Base-by-base conservation (phyloP, 2,113 vertebrate genomes). In the Empidonax traillii region DNA sequence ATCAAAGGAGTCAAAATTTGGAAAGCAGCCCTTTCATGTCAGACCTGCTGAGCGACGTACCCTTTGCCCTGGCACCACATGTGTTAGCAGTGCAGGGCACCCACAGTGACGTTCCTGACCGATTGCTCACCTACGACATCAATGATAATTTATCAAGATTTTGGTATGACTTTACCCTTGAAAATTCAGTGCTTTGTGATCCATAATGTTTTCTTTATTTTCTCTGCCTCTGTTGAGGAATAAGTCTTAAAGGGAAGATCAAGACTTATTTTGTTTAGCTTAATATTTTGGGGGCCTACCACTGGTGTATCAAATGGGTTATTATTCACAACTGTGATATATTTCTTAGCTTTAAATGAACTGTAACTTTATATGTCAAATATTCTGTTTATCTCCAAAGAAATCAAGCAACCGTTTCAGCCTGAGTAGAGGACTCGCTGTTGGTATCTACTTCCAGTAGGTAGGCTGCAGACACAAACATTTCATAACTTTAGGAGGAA, bases 151-250 rank as follows among this genome's bases (percentile, higher is more conserved):
- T 99, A 93, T 97, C 98, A 68, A 98, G 97, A 74, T 99, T 99
- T 96, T 98, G 98, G 96, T 99, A 99, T 35, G 99, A 99, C 97
- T 99, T 99, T 92, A 99, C 98, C 27, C 97, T 99, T 87, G 99
- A 99, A 96, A 99, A 99, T 96, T 99, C 99, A 8, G 99, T 99
- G 85, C 98, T 99, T 59, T 99, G 98, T 87, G 98, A 98, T 55
- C 97, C 92, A 0, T 99, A 98, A 97, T 74, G 21, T 79, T 82
- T 35, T 55, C 71, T 78, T 89, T 59, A 13, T 33, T 72, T 51
- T 46, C 90, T 82, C 51, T 82, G 37, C 51, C 68, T 86, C n/a
- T 71, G 52, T 78, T 43, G 63, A 93, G 74, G 63, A 94, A 44
- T 6, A 37, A 78, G 75, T 92, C 94, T 88, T 84, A 63, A 91